Percentiles rank a stretch among this genome's conserved stretches.
These are phyloP conservation scores for Typhlomys cinereus DNA, from an alignment of 2,113 vertebrate species.

Conservation along the genomic window DNA sequence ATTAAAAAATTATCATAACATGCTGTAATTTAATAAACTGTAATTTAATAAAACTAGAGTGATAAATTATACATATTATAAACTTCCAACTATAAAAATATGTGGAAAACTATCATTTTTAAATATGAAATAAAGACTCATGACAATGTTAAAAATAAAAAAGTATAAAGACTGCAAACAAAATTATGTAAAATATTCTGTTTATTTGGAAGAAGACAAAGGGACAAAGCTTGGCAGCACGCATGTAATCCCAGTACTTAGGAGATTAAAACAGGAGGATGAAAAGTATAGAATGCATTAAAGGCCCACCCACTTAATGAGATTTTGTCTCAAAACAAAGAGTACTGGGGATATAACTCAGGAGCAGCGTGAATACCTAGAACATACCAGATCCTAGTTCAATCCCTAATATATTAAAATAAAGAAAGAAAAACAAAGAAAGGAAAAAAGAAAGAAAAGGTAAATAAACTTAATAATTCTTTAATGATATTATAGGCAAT, in stretches of 20 bases:
- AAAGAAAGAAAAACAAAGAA: neutral
- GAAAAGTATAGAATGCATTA: neutral
- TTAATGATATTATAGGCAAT: neutral
- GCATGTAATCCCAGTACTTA: neutral
- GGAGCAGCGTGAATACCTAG: neutral
- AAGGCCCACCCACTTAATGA: neutral
- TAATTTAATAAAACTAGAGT: conserved; percentile 6
- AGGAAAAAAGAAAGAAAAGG: neutral
- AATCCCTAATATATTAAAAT: neutral
- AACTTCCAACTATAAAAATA: conserved; percentile 18
- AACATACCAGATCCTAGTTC: neutral
- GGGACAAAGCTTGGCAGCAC: neutral
- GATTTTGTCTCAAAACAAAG: neutral
- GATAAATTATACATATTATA: neutral
- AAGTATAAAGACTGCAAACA: neutral
- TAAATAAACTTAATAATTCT: conserved; percentile 29
- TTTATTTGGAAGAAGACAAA: conserved; percentile 31
- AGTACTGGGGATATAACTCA: neutral
- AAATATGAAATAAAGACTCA: conserved; percentile 35
- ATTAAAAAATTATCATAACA: conserved; percentile 32
- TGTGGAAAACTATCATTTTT: conserved; percentile 2
- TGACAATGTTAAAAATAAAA: neutral
- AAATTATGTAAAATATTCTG: neutral
- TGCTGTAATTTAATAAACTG: no score
- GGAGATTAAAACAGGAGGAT: neutral